A percentile compares a stretch with the other conserved stretches of the same genome.
These are phyloP conservation scores for Caenorhabditis elegans DNA, from an alignment of 1,140 invertebrate species.

Conservation along the genomic window WBcel235 BX284605.5:12442501-12443000, in stretches of 20 bases:
- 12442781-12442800: background rate
- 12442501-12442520: no score
- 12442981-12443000: background rate
- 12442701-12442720: background rate
- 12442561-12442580: background rate
- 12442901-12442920: background rate
- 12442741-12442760: no score
- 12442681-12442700: background rate
- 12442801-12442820: background rate
- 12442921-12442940: background rate
- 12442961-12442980: background rate
- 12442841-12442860: background rate
- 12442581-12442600: background rate
- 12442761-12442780: background rate
- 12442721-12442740: background rate
- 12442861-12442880: background rate
- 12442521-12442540: no score
- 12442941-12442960: background rate
- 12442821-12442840: background rate
- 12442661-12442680: background rate
- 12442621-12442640: background rate
- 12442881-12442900: background rate
- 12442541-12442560: no score
- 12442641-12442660: background rate
- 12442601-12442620: background rate